These are phyloP conservation scores for Poliocrania exsul DNA, from an alignment of 2,797 vertebrate species.

Conservation along the genomic window DNA sequence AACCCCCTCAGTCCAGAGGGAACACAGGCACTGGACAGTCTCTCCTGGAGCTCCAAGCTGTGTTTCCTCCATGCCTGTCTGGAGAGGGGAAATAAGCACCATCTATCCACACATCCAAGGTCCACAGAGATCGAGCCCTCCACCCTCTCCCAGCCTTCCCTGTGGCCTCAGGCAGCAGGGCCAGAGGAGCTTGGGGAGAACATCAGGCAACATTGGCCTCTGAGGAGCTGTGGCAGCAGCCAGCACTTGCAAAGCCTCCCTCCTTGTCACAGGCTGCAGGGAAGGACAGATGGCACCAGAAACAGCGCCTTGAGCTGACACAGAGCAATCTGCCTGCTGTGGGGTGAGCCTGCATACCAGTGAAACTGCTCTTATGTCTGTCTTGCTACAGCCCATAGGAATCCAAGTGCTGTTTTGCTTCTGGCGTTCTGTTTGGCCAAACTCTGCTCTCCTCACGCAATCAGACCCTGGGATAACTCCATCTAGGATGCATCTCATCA, in stretches of 20 bases:
- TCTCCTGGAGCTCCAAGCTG: neutral
- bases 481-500: neutral
- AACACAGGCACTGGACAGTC: neutral
- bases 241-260: neutral
- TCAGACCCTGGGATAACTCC: neutral
- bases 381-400: rapidly evolving
- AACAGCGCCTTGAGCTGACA: neutral
- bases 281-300: neutral
- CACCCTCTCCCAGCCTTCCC: neutral
- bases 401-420: neutral
- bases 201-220: neutral
- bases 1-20: neutral
- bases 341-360: neutral
- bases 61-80: neutral
- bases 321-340: neutral
- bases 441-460: rapidly evolving
- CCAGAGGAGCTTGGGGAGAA: neutral
- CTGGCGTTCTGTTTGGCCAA: neutral
- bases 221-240: neutral
- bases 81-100: neutral
- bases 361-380: neutral
- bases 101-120: rapidly evolving
- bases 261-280: neutral
- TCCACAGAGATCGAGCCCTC: neutral
- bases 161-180: neutral